Evolutionary conservation across 2,797 vertebrate species (phyloP), one percentile per base, ranked within the genome.

Genomic region (Crocodylus rhombifer): DNA sequence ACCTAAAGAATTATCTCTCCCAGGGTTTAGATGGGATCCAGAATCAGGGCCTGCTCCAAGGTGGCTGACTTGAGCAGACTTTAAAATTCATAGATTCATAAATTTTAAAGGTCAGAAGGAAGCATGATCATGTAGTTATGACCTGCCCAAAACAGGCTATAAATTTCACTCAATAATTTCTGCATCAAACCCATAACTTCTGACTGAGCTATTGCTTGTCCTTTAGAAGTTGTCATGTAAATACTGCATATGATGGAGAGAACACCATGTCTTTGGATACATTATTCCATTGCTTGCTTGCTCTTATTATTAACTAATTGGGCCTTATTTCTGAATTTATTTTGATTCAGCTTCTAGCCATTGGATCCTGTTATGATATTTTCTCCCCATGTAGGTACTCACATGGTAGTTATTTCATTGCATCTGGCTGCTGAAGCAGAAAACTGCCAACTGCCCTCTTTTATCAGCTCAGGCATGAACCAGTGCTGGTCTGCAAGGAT

Each of bases 1-100:
- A 14, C 11, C 67, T 42, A 71, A 14, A 51, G 33, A 51, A 73
- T 5, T 33, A 36, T 36, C 13, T 71, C 12, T 42, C 42, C 15
- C 0, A 0, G 7, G 2, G 2, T 42, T 73, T 87, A 23, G 3
- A 61, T 1, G 1, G 12, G 7, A 1, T 73, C 73, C 74, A 16
- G 62, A 84, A 84, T 23, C 51, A 17, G 28, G 61, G 11, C 14
- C 51, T 80, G 23, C 78, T 74, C 18, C 65, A 62, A 93, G 92
- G 60, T 2, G 78, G 17, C 61, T 79, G 57, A 60, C 26, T 71
- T 17, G 30, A 42, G 16, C 25, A 6, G 25, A 15, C 33, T 62
- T 78, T 62, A 36, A 23, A 26, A 57, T 36, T 62, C 10, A 71
- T 51, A 21, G 69, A 73, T 73, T 73, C 23, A 73, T 73, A 73